A percentile compares a stretch with the other conserved stretches of the same genome.
Evolutionary conservation across 2,113 vertebrate genomes (phyloP).

Genomic region (Aepyceros melampus): DNA sequence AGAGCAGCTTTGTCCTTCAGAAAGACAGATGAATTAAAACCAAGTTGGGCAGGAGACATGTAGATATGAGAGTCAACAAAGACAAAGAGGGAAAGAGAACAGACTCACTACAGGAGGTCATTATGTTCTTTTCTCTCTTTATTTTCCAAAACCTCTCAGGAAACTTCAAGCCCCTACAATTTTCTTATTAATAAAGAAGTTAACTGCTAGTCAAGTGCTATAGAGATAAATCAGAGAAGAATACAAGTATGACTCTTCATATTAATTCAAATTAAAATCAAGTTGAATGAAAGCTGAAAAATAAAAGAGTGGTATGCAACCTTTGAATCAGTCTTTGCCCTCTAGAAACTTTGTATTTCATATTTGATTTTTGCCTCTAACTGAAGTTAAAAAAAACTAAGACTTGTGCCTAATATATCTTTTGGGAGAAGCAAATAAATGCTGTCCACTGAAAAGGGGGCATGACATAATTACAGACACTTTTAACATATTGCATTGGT

Average conservation of each 20-base stretch:
- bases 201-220: neutral
- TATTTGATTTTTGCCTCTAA: neutral
- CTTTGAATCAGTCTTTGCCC: neutral
- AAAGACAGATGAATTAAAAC: neutral
- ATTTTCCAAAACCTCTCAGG: neutral
- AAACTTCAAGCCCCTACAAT: neutral
- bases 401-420: neutral
- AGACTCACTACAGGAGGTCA: neutral
- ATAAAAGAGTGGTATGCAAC: neutral
- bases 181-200: slow-evolving; percentile 20
- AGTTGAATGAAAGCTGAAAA: slow-evolving; percentile 14
- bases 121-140: neutral
- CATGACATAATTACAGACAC: neutral
- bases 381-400: neutral
- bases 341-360: neutral
- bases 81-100: neutral
- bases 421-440: slow-evolving; percentile 28
- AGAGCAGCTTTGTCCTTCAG: neutral
- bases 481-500: neutral
- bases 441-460: neutral
- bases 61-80: neutral
- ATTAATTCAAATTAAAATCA: slow-evolving; percentile 14
- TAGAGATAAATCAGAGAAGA: neutral
- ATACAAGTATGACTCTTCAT: neutral
- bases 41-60: neutral